Evolutionary conservation across 53 echinoderm and acorn worm genomes (phyloP).

Genomic region (Arbacia lixula): DNA sequence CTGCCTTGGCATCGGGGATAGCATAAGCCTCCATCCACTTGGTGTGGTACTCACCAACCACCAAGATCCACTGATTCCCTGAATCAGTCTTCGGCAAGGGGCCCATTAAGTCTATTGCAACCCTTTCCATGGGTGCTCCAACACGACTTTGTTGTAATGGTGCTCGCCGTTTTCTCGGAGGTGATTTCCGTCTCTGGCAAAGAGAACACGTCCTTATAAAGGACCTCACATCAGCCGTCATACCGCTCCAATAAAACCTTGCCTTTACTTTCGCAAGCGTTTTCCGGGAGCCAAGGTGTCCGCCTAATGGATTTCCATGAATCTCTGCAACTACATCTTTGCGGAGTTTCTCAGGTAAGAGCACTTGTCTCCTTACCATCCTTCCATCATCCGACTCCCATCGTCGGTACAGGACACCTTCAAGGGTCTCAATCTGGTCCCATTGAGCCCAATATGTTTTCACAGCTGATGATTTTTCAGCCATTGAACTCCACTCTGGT

Average conservation of each 20-base stretch:
- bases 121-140: conserved; percentile 10
- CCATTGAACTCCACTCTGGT: conserved; percentile 28
- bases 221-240: not conserved
- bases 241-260: conserved; percentile 33
- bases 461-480: not conserved
- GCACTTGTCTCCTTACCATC: not conserved
- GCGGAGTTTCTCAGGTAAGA: conserved; percentile 20
- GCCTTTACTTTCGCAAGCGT: conserved; percentile 34
- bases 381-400: conserved; percentile 57
- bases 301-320: conserved; percentile 29
- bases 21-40: conserved; percentile 41
- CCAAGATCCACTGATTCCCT: conserved; percentile 18
- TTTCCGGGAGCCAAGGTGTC: conserved; percentile 43
- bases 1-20: conserved; percentile 12
- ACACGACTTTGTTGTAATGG: conserved; percentile 11
- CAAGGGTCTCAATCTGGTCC: too few relatives aligned
- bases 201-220: not conserved
- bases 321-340: conserved; percentile 6
- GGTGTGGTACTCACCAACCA: conserved; percentile 3
- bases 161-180: not conserved
- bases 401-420: conserved; percentile 26
- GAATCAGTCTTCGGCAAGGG: conserved; percentile 6
- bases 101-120: conserved; percentile 17
- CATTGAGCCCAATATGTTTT: conserved; percentile 42
- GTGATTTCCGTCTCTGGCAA: conserved; percentile 8